These are phyloP conservation scores for Agrotis clavis DNA, from an alignment of 2,888 invertebrate genomes.

Conservation along the genomic window DNA sequence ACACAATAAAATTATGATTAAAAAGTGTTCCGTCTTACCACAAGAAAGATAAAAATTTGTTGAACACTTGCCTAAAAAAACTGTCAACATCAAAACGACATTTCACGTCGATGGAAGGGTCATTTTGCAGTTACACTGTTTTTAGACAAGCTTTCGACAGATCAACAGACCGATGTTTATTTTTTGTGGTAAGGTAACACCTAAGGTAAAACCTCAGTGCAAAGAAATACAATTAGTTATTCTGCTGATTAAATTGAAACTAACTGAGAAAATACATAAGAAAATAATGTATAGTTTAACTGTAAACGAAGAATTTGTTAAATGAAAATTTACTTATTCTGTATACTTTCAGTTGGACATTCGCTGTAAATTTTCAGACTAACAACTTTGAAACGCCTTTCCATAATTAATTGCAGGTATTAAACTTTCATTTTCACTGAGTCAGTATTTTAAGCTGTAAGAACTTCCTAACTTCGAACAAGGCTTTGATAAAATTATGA, in stretches of 20 bases:
- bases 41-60: no score
- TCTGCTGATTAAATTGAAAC: not conserved
- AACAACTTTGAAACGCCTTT: slow-evolving; percentile 5
- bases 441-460: slow-evolving; percentile 23
- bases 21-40: no score
- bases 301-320: not conserved
- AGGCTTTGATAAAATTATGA: not conserved
- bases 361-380: slow-evolving; percentile 15
- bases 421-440: slow-evolving; percentile 18
- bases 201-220: no score
- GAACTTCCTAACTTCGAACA: slow-evolving; percentile 9
- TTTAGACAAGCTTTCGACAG: no score
- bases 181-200: no score
- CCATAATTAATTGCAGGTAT: slow-evolving; percentile 31
- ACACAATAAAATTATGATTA: no score
- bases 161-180: no score
- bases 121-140: no score
- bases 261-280: not conserved
- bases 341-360: slow-evolving; percentile 4
- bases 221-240: no score
- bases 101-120: no score
- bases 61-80: no score
- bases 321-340: not conserved
- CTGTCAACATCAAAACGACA: no score
- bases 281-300: not conserved